Percentiles rank a stretch among this genome's conserved stretches.
Evolutionary conservation across 2,113 vertebrate genomes (phyloP).

Genomic region (Hippolais icterina): DNA sequence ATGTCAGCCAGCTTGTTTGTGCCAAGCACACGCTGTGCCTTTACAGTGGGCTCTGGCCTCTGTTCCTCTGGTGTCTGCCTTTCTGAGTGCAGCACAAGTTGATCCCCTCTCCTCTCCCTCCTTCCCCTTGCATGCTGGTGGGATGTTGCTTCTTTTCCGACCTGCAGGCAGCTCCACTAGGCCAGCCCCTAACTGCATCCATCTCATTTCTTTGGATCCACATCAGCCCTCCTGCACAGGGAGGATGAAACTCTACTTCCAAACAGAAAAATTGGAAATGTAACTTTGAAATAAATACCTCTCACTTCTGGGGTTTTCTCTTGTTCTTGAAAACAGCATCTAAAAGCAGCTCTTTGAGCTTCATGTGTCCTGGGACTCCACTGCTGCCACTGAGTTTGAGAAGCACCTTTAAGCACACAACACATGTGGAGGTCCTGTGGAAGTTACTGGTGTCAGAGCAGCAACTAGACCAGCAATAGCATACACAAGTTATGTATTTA

Average conservation of each 20-base stretch:
- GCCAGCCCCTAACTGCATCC: not conserved
- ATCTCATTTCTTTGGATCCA: not conserved
- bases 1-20: not conserved
- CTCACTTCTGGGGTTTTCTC: not conserved
- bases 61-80: not conserved
- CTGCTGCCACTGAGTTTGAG: not conserved
- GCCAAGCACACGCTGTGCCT: constrained; percentile 26
- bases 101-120: not conserved
- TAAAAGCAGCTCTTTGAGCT: not conserved
- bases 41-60: not conserved
- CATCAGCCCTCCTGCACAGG: not conserved
- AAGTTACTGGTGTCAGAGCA: not conserved
- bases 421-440: not conserved
- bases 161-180: not conserved
- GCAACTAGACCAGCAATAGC: not conserved
- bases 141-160: not conserved
- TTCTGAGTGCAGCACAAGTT: not conserved
- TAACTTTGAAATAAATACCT: not conserved
- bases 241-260: not conserved
- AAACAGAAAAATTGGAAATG: not conserved
- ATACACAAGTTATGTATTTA: not conserved
- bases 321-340: not conserved
- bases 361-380: not conserved
- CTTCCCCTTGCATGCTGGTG: accelerated
- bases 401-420: not conserved